Conservation (phyloP, 2,113 vertebrate species). For the Nyctibius bracteatus region DNA sequence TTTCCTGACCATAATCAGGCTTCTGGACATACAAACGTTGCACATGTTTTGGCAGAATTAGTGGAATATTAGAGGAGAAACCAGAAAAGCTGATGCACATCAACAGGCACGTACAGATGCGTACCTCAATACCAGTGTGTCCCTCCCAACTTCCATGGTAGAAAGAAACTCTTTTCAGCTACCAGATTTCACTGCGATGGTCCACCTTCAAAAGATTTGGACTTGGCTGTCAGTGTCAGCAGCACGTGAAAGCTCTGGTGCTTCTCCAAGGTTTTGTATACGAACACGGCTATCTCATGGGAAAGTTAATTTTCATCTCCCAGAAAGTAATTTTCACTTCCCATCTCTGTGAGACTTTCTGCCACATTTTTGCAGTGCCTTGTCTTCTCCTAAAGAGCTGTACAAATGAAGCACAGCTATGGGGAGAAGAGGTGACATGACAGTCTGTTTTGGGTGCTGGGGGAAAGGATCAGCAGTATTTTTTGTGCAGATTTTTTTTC, state of each 20-base stretch:
- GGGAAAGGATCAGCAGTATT: too few species aligned
- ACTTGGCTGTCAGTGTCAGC: neutral
- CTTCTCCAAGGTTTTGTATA: neutral
- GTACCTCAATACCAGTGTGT: neutral
- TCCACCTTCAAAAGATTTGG: neutral
- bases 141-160: neutral
- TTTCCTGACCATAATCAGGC: neutral
- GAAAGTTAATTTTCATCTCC: neutral
- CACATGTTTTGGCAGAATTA: neutral
- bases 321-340: neutral
- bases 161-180: neutral
- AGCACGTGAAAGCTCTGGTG: neutral
- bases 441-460: neutral
- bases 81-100: neutral
- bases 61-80: neutral
- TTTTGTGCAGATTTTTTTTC: neutral
- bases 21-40: neutral
- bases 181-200: neutral
- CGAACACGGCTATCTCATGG: accelerated
- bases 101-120: neutral
- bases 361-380: neutral
- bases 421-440: neutral
- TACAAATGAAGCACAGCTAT: neutral
- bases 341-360: neutral
- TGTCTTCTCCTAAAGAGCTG: neutral